Percentiles rank a stretch among this genome's conserved stretches.
Evolutionary conservation across 1,140 invertebrate species (phyloP).

Genomic region (Nephotettix cincticeps): DNA sequence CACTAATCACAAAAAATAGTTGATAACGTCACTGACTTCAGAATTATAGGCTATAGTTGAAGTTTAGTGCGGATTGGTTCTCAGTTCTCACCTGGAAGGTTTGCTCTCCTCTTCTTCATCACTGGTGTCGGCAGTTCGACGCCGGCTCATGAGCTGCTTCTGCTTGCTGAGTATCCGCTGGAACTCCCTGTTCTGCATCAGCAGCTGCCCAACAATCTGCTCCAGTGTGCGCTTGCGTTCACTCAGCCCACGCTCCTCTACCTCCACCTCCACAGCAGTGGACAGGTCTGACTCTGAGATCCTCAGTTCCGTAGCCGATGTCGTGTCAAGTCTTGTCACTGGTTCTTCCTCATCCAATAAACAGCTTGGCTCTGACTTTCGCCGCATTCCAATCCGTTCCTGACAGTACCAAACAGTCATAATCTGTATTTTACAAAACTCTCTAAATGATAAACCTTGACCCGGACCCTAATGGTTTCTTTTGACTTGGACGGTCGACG

Average conservation of each 20-base stretch:
- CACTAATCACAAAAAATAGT: no score
- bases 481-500: no score
- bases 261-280: constrained; percentile 46
- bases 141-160: constrained; percentile 57
- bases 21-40: no score
- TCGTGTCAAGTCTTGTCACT: neutral
- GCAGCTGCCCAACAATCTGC: constrained; percentile 77
- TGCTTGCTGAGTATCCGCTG: constrained; percentile 74
- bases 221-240: constrained; percentile 60
- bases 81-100: constrained; percentile 10
- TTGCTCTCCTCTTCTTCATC: constrained; percentile 55
- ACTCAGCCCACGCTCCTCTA: constrained; percentile 36
- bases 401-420: constrained; percentile 30
- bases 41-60: no score
- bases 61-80: no score
- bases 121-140: constrained; percentile 53
- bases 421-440: neutral
- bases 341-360: neutral
- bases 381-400: constrained; percentile 47
- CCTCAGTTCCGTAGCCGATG: constrained; percentile 24
- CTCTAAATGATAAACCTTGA: no score
- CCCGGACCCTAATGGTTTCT: no score
- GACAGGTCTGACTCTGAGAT: constrained; percentile 34
- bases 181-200: constrained; percentile 82
- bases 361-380: constrained; percentile 27